Conservation (phyloP, 2,113 vertebrate species). For the Probosciger aterrimus region DNA sequence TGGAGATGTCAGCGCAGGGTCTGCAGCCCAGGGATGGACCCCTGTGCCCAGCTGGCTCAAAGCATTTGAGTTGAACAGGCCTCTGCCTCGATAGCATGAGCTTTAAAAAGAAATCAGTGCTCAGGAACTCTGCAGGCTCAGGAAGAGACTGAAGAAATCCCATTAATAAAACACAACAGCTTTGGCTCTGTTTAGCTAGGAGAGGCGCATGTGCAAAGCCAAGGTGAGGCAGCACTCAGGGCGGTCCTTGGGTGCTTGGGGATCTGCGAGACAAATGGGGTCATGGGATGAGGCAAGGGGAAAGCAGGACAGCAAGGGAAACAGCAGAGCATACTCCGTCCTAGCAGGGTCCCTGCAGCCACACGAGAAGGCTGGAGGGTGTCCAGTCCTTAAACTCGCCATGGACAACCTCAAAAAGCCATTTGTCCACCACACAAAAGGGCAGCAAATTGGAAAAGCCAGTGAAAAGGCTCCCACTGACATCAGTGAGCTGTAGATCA, state of each 20-base stretch:
- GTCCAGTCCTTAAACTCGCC: fast-evolving
- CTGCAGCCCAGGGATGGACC: not conserved
- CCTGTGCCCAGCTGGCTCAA: not conserved
- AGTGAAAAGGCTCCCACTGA: not conserved
- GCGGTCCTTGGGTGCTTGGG: not conserved
- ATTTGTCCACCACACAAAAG: not conserved
- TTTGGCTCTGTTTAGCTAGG: not conserved
- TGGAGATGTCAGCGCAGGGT: not conserved
- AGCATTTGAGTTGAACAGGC: not conserved
- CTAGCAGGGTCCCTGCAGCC: not conserved
- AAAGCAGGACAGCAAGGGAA: not conserved
- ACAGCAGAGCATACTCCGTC: not conserved
- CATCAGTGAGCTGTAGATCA: not conserved
- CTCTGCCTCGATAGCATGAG: not conserved
- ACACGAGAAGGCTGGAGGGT: not conserved
- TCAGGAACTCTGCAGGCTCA: not conserved
- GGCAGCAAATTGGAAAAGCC: not conserved
- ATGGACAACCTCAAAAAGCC: not conserved
- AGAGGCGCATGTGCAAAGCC: not conserved
- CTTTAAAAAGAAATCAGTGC: not conserved
- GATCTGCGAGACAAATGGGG: not conserved
- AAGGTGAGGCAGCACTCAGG: not conserved
- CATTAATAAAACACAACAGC: not conserved
- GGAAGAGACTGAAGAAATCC: not conserved
- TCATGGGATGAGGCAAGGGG: not conserved